Percentiles rank a stretch among this genome's conserved stretches.
Conservation (phyloP, 2,797 vertebrate genomes). For the Glyptemys insculpta region DNA sequence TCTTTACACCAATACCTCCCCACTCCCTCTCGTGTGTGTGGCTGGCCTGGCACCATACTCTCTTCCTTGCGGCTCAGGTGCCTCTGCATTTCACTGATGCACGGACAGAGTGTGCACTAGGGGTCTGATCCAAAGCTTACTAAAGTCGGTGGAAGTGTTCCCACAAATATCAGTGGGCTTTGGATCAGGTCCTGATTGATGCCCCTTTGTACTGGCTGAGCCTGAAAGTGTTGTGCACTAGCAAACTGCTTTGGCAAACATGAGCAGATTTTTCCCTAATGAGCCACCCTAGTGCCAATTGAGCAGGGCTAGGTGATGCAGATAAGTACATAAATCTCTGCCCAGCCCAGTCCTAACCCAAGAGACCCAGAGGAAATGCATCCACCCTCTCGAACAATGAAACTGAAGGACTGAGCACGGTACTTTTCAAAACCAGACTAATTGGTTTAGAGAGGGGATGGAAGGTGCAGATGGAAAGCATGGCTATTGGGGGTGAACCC, state of each 20-base stretch:
- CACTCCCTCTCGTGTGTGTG: accelerated
- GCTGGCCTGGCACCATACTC: neutral
- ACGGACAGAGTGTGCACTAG: neutral
- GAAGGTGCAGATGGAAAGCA: neutral
- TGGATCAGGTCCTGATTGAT: neutral
- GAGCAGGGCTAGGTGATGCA: neutral
- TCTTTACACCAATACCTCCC: neutral
- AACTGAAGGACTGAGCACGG: neutral
- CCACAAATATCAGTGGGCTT: neutral
- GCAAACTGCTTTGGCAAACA: neutral
- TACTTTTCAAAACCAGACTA: neutral
- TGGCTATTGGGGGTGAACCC: neutral
- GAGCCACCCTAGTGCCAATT: neutral
- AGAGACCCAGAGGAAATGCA: neutral
- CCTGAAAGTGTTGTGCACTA: neutral
- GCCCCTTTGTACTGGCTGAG: neutral
- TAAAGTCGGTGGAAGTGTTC: neutral
- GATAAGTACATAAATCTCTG: neutral
- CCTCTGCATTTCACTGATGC: neutral
- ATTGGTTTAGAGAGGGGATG: neutral
- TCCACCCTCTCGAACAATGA: neutral
- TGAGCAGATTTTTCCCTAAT: neutral
- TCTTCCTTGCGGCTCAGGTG: constrained; percentile 23
- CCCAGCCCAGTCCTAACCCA: neutral
- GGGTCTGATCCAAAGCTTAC: neutral